phyloP scores from a whole-genome alignment of 2,888 invertebrate species.

The Heliconius ismenius region DNA sequence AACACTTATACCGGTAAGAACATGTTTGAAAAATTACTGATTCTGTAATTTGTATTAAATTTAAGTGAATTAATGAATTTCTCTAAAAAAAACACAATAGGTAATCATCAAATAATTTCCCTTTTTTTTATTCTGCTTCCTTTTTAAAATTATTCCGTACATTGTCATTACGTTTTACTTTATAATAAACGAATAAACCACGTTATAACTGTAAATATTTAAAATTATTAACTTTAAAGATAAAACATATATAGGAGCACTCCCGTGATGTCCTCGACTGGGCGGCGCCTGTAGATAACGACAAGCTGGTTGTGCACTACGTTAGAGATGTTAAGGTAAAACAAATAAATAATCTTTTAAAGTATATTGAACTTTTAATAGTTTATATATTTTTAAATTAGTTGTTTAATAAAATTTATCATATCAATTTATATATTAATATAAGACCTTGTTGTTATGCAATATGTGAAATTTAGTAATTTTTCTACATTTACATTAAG shows the following conservation, averaged over 20 bases:
- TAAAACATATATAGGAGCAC: slow-evolving; percentile 83
- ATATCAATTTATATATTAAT: no score
- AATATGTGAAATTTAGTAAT: no score
- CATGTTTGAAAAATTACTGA: slow-evolving; percentile 22
- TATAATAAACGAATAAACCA: neutral
- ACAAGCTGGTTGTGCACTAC: slow-evolving; percentile 93
- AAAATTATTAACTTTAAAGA: neutral
- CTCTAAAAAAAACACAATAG: no score
- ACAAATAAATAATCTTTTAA: neutral
- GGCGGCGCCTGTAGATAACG: slow-evolving; percentile 91
- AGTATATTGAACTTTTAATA: no score
- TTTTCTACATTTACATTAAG: neutral
- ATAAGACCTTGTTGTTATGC: no score
- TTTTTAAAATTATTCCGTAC: no score
- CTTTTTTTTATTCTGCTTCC: neutral
- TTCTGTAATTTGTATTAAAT: neutral
- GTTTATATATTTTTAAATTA: no score
- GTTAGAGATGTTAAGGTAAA: slow-evolving; percentile 95
- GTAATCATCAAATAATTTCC: neutral
- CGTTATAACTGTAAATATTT: neutral
- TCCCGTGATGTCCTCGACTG: slow-evolving; percentile 94
- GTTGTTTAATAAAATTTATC: neutral
- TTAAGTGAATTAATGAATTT: no score
- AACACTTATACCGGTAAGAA: slow-evolving; percentile 86
- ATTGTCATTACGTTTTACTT: neutral